phyloP scores from a whole-genome alignment of 2,797 vertebrate species.

The Sebastes vulpes region DNA sequence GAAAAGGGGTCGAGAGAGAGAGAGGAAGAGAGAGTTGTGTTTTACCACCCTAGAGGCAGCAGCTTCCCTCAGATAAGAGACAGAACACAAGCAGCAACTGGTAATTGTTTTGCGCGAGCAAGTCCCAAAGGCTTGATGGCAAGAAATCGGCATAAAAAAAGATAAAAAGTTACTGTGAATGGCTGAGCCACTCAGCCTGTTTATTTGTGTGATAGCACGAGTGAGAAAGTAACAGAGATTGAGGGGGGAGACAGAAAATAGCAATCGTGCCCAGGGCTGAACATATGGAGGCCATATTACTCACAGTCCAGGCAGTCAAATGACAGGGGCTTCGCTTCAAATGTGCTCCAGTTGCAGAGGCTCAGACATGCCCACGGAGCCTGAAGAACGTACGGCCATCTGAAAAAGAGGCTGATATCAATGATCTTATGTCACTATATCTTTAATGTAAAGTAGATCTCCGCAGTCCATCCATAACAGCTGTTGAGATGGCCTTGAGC shows the following conservation, averaged over 20 bases:
- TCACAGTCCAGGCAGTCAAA: constrained; percentile 13
- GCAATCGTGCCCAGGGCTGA: constrained; percentile 16
- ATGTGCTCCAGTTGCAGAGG: not conserved
- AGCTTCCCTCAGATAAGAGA: constrained; percentile 55
- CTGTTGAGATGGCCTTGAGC: not conserved
- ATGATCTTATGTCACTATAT: not conserved
- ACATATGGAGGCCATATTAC: constrained; percentile 35
- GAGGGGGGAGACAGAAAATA: constrained; percentile 1
- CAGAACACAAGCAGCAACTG: constrained; percentile 58
- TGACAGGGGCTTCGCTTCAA: not conserved
- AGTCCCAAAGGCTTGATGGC: constrained; percentile 61
- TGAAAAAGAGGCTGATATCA: not conserved
- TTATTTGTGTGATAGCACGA: constrained; percentile 43
- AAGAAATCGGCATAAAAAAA: constrained; percentile 66
- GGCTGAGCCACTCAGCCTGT: constrained; percentile 35
- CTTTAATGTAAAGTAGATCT: not conserved
- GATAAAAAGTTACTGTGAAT: constrained; percentile 69
- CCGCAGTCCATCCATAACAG: not conserved
- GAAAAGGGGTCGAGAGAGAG: not conserved
- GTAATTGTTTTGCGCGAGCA: constrained; percentile 62
- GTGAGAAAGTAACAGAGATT: constrained; percentile 18
- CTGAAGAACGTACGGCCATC: not conserved
- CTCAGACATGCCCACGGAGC: not conserved
- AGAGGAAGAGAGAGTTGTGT: not conserved
- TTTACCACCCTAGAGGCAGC: constrained; percentile 54